phyloP scores from a whole-genome alignment of 2,797 vertebrate genomes.

The Acipenser transmontanus region DNA sequence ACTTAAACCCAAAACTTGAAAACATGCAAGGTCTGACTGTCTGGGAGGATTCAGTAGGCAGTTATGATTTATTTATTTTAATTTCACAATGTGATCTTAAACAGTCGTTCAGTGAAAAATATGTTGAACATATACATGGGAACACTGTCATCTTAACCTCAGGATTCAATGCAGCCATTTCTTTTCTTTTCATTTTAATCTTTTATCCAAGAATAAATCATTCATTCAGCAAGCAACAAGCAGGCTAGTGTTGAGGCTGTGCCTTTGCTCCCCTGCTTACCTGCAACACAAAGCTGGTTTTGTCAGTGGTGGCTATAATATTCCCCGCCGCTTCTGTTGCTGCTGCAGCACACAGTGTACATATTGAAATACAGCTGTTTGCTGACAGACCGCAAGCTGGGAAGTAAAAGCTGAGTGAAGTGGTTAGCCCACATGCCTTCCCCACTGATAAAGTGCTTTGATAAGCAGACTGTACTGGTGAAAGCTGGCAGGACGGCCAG shows the following conservation, averaged over 20 bases:
- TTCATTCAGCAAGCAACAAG: background rate
- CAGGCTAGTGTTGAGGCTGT: conserved; percentile 24
- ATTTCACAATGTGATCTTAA: too few species aligned
- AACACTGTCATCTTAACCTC: too few species aligned
- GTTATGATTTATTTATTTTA: too few species aligned
- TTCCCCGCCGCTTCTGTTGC: conserved; percentile 29
- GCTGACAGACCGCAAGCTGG: conserved; percentile 78
- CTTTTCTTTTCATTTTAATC: too few species aligned
- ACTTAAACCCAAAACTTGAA: too few species aligned
- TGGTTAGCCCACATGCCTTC: conserved; percentile 83
- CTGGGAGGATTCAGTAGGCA: too few species aligned
- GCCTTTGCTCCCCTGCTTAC: conserved; percentile 10
- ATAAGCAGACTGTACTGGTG: conserved; percentile 75
- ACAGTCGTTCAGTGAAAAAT: background rate
- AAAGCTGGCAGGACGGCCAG: conserved; percentile 64
- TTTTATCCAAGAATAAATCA: too few species aligned
- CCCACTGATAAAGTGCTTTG: conserved; percentile 94
- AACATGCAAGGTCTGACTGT: too few species aligned
- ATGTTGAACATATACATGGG: background rate
- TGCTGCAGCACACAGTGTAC: conserved; percentile 49
- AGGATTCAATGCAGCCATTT: too few species aligned
- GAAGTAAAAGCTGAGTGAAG: conserved; percentile 62
- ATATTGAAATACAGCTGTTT: conserved; percentile 79
- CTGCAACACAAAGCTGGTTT: conserved; percentile 42
- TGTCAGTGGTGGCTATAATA: conserved; percentile 26